These are phyloP conservation scores for Rhagologus leucostigma DNA, from an alignment of 2,113 vertebrate genomes.

Conservation along the genomic window DNA sequence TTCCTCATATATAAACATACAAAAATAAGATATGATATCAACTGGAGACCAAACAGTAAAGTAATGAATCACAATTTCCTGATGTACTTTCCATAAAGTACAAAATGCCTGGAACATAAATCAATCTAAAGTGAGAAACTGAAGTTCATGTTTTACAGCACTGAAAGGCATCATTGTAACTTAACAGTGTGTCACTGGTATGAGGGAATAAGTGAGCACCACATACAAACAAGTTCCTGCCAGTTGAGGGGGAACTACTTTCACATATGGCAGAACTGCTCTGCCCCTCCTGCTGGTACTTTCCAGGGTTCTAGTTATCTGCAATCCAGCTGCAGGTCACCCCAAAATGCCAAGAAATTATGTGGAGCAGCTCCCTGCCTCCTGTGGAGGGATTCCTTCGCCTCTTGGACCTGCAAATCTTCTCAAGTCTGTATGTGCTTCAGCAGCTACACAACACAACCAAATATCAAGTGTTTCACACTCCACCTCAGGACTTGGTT, in stretches of 20 bases:
- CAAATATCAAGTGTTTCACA: background rate
- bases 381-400: background rate
- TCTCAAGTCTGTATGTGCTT: background rate
- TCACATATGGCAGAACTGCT: background rate
- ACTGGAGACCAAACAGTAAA: background rate
- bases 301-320: background rate
- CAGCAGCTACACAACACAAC: background rate
- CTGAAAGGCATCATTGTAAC: background rate
- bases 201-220: background rate
- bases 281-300: background rate
- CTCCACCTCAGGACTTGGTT: background rate
- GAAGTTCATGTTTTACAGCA: background rate
- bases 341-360: background rate
- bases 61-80: background rate
- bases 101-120: background rate
- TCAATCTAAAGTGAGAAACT: background rate
- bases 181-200: background rate
- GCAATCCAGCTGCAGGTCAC: background rate
- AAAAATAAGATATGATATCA: background rate
- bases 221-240: background rate
- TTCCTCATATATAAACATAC: rapidly evolving
- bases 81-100: background rate
- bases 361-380: background rate
- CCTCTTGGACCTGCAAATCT: background rate
- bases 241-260: background rate